These are phyloP conservation scores for Stichodactyla helianthus DNA, from an alignment of 64 coral and sea anemone species.

Conservation along the genomic window DNA sequence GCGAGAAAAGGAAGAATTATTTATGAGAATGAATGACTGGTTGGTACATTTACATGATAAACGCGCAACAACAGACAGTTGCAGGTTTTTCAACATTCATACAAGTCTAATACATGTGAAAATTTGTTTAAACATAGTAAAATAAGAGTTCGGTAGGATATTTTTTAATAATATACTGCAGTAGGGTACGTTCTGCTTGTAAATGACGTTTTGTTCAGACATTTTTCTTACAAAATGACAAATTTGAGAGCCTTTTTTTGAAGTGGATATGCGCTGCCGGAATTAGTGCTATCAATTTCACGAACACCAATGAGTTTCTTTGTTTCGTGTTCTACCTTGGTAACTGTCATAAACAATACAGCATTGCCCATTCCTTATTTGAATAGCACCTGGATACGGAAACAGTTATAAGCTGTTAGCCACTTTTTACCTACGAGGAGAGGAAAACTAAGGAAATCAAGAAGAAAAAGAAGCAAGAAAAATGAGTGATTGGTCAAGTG, in stretches of 20 bases:
- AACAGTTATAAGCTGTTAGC: neutral
- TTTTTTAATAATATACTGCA: too few relatives aligned
- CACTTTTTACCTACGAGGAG: neutral
- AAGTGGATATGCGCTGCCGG: neutral
- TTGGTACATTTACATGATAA: too few relatives aligned
- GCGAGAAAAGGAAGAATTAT: too few relatives aligned
- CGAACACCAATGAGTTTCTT: neutral
- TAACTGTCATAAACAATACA: conserved; percentile 1
- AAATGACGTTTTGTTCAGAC: neutral
- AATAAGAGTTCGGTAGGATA: too few relatives aligned
- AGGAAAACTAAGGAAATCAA: neutral
- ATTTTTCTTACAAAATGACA: neutral
- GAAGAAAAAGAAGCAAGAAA: neutral
- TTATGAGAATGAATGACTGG: too few relatives aligned
- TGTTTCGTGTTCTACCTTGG: neutral
- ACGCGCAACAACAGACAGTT: too few relatives aligned
- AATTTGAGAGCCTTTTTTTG: neutral
- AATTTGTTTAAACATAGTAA: too few relatives aligned
- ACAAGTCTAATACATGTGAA: too few relatives aligned
- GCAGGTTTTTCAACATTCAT: too few relatives aligned
- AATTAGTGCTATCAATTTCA: neutral
- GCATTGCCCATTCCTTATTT: neutral
- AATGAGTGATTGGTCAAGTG: conserved; percentile 61
- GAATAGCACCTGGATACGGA: conserved; percentile 6
- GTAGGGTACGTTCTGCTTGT: too few relatives aligned